Evolutionary conservation across 92 coral and sea anemone genomes (phyloP).

Genomic region (Phenganax subtilis): DNA sequence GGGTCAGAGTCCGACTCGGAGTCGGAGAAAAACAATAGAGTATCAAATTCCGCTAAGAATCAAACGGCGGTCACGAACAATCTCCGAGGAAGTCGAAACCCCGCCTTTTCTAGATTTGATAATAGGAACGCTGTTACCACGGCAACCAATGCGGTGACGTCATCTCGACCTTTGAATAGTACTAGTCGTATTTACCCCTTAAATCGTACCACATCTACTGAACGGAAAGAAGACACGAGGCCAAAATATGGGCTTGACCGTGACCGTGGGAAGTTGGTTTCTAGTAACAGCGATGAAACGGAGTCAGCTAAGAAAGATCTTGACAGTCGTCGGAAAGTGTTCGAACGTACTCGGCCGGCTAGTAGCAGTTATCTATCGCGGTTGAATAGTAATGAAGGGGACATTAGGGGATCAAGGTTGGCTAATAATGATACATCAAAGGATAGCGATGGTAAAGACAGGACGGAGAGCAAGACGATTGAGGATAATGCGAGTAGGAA

Average conservation of each 20-base stretch:
- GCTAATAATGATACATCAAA: too few species aligned
- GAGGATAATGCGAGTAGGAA: conserved; percentile 46
- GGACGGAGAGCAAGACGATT: conserved; percentile 36
- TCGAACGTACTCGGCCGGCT: conserved; percentile 24
- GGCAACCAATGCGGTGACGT: conserved; percentile 57
- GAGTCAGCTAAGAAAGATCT: conserved; percentile 24
- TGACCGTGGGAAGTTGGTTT: not conserved
- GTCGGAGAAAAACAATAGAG: conserved; percentile 54
- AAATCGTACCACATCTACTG: not conserved
- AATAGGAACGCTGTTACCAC: conserved; percentile 46
- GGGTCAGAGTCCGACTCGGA: conserved; percentile 70
- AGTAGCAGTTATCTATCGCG: conserved; percentile 16
- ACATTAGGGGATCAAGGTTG: conserved; percentile 41
- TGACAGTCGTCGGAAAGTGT: conserved; percentile 27
- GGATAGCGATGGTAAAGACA: conserved; percentile 43
- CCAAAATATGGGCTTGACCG: not conserved
- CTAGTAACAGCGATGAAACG: conserved; percentile 15
- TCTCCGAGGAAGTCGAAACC: conserved; percentile 45
- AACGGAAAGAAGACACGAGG: conserved; percentile 27
- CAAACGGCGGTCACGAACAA: conserved; percentile 44
- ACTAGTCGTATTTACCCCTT: not conserved
- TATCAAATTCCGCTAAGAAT: conserved; percentile 52
- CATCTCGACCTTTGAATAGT: conserved; percentile 58
- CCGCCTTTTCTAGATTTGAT: conserved; percentile 59
- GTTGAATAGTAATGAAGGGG: conserved; percentile 34